Evolutionary conservation across 2,797 vertebrate species (phyloP), one percentile per base, ranked within the genome.

Genomic region (Parauchenoglanis punctatus): DNA sequence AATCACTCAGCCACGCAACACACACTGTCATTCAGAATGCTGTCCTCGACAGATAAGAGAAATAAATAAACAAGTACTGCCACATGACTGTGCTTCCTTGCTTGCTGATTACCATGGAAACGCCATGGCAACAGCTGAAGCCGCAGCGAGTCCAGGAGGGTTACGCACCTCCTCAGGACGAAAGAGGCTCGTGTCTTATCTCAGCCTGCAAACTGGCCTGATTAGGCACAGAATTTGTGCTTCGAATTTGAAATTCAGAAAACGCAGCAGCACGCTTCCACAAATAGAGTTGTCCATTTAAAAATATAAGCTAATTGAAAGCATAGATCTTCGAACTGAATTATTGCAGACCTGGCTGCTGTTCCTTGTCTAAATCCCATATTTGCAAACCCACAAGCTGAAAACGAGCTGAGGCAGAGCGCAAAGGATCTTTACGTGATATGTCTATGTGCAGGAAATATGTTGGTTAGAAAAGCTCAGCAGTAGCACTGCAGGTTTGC

Each of bases 41-140:
- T 63, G 63, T 72, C 63, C 76, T 87, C 82, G 82, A 80, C 84
- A 88, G 85, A 89, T 90, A 85, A 88, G 81, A 85, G 90, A 88
- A 87, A 89, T 81, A 90, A 90, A 83, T 72, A 63, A 88, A 92
- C 91, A 86, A 89, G 89, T 76, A 28, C 61, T 88, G 70, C 89
- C 91, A 92, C 31, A 84, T 91, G 93, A 91, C 89, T 86, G 91
- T 87, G 89, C 1, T 85, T 89, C 85, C 91, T 92, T 89, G 92
- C 91, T 91, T 94, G 91, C 93, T 91, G 90, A 93, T 94, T 91
- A 91, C 93, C 92, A 89, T 91, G 93, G 93, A 91, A 93, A 95
- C 89, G 88, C 92, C 91, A 94, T 85, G 73, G 93, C 94, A 94
- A 95, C 94, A 89, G 90, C 92, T 81, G 78, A 94, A 91, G 91